These are phyloP conservation scores for Spinus pinus DNA, from an alignment of 2,797 vertebrate species.

Conservation along the genomic window DNA sequence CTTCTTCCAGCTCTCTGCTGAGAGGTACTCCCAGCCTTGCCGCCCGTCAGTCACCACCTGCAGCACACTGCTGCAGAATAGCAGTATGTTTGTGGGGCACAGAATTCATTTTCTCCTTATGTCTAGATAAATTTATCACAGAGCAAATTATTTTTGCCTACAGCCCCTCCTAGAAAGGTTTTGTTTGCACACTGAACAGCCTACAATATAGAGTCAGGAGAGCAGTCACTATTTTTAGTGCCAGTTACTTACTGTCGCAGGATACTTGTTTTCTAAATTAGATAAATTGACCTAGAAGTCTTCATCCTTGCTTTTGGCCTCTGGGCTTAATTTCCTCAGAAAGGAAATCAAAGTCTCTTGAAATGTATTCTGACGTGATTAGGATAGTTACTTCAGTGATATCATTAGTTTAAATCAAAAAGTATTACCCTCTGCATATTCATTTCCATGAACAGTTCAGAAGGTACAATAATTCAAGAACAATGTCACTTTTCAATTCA, in stretches of 20 bases:
- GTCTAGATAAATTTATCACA: not conserved
- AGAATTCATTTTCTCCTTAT: not conserved
- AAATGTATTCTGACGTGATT: not conserved
- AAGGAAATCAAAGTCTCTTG: not conserved
- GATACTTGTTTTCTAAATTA: not conserved
- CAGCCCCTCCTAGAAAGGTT: not conserved
- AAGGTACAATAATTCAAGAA: not conserved
- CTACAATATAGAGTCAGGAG: not conserved
- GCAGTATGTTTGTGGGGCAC: not conserved
- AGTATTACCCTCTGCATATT: not conserved
- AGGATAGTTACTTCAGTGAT: not conserved
- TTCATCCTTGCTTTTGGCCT: not conserved
- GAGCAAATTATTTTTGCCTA: not conserved
- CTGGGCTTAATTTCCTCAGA: not conserved
- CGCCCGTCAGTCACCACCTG: constrained; percentile 13
- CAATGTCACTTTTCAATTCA: not conserved
- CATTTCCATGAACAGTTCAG: not conserved
- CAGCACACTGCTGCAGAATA: not conserved
- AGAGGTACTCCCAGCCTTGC: constrained; percentile 26
- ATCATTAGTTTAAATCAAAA: not conserved
- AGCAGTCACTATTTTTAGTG: not conserved
- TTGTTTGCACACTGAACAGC: not conserved
- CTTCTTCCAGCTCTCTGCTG: not conserved
- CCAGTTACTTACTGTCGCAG: not conserved
- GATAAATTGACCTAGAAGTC: not conserved